A percentile compares a stretch with the other conserved stretches of the same genome.
These are phyloP conservation scores for Trachurus trachurus DNA, from an alignment of 2,797 vertebrate genomes.

Conservation along the genomic window DNA sequence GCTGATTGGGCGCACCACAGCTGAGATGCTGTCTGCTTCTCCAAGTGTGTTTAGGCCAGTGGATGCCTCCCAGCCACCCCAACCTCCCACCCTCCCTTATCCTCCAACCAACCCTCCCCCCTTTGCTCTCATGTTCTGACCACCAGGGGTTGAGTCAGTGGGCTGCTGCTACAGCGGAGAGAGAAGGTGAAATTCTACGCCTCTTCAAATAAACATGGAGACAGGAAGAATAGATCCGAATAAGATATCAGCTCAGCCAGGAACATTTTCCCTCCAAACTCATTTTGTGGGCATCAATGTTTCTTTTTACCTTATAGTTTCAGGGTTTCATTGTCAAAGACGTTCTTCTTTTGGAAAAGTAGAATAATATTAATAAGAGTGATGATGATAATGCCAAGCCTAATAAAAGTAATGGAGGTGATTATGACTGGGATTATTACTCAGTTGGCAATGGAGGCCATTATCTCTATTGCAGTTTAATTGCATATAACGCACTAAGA, in stretches of 20 bases:
- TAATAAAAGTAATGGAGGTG: conserved; percentile 89
- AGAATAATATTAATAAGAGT: conserved; percentile 85
- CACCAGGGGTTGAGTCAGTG: conserved; percentile 48
- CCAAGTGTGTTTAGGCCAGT: conserved; percentile 37
- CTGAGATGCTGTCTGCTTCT: conserved; percentile 51
- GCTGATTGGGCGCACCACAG: conserved; percentile 48
- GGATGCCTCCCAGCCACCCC: conserved; percentile 47
- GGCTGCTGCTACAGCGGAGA: conserved; percentile 39
- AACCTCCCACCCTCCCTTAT: conserved; percentile 3
- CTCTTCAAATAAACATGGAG: conserved; percentile 41
- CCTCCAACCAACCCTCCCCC: too few relatives aligned
- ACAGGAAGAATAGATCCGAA: conserved; percentile 18
- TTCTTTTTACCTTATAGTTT: conserved; percentile 67
- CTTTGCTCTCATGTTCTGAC: neutral
- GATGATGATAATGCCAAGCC: conserved; percentile 84
- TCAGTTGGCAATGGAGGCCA: conserved; percentile 85
- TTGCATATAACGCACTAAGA: conserved; percentile 89
- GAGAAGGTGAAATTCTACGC: conserved; percentile 33
- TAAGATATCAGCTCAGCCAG: conserved; percentile 19
- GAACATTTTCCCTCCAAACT: conserved; percentile 50
- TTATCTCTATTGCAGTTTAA: conserved; percentile 91
- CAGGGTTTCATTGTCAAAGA: conserved; percentile 76
- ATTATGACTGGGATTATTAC: conserved; percentile 89
- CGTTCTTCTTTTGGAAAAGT: conserved; percentile 77
- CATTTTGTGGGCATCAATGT: conserved; percentile 46